Percentiles rank a stretch among this genome's conserved stretches.
Evolutionary conservation across 2,113 vertebrate genomes (phyloP).

Genomic region (Callospermophilus lateralis): DNA sequence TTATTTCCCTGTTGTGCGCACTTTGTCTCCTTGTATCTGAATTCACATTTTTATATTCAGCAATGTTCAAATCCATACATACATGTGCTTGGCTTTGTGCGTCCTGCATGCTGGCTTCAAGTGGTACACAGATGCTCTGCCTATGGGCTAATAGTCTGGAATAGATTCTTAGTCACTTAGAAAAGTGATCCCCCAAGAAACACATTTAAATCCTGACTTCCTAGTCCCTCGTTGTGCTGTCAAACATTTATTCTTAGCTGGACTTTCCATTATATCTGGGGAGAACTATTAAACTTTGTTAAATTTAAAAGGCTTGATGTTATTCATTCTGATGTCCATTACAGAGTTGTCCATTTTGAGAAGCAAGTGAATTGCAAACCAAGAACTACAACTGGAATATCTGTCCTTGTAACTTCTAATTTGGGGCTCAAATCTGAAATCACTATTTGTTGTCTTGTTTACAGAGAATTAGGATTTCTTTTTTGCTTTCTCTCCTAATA

Average conservation of each 20-base stretch:
- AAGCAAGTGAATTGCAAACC: slow-evolving; percentile 12
- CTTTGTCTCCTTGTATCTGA: neutral
- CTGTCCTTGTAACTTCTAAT: neutral
- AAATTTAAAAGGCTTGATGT: neutral
- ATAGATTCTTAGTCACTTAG: neutral
- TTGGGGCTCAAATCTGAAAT: neutral
- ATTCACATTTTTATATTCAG: neutral
- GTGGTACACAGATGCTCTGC: neutral
- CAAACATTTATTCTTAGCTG: neutral
- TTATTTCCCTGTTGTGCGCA: neutral
- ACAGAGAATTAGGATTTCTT: neutral
- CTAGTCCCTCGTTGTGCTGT: neutral
- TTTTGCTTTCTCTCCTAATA: neutral
- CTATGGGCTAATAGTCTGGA: neutral
- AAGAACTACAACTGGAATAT: neutral
- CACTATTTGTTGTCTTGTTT: neutral
- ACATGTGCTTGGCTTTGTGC: no score
- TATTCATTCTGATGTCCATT: neutral
- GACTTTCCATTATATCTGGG: neutral
- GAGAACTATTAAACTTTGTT: neutral
- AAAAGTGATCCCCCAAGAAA: neutral
- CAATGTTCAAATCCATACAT: neutral
- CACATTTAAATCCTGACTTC: neutral
- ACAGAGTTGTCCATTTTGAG: neutral
- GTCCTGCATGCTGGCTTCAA: neutral